phyloP scores from a whole-genome alignment of 1,140 invertebrate species.

The Zophobas atratus region DNA sequence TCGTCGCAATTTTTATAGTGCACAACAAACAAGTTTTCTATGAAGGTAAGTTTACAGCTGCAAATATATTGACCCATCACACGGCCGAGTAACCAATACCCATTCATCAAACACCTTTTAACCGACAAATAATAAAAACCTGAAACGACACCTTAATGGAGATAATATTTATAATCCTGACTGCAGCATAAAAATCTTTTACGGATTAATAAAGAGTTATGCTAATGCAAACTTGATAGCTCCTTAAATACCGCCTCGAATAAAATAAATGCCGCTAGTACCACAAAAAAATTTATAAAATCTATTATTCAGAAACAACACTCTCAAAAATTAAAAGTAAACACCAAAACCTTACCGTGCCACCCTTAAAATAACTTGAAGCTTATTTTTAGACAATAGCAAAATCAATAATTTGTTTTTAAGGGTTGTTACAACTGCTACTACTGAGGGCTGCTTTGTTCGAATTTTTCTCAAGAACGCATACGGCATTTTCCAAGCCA shows the following conservation, averaged over 20 bases:
- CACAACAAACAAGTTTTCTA: slow-evolving; percentile 20
- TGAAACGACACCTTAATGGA: slow-evolving; percentile 1
- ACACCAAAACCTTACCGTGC: too few relatives aligned
- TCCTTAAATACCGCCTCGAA: background rate
- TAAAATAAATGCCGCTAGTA: background rate
- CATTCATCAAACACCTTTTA: slow-evolving; percentile 18
- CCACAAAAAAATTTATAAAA: background rate
- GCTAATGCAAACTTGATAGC: background rate
- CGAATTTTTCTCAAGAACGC: too few relatives aligned
- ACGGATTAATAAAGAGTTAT: background rate
- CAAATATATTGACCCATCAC: slow-evolving; percentile 36
- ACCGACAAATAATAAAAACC: slow-evolving; percentile 2
- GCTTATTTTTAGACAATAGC: too few relatives aligned
- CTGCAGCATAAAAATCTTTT: background rate
- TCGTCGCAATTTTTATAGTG: slow-evolving; percentile 26
- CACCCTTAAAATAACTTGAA: too few relatives aligned
- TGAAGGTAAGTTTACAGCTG: slow-evolving; percentile 8
- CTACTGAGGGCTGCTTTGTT: too few relatives aligned
- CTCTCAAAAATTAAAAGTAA: too few relatives aligned
- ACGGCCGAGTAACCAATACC: slow-evolving; percentile 25
- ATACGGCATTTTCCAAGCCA: too few relatives aligned
- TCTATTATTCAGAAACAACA: too few relatives aligned
- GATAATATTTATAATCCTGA: background rate
- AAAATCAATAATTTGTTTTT: too few relatives aligned
- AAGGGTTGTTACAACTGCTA: too few relatives aligned